Conservation (phyloP, 2,113 vertebrate genomes). For the Sigmodon hispidus region DNA sequence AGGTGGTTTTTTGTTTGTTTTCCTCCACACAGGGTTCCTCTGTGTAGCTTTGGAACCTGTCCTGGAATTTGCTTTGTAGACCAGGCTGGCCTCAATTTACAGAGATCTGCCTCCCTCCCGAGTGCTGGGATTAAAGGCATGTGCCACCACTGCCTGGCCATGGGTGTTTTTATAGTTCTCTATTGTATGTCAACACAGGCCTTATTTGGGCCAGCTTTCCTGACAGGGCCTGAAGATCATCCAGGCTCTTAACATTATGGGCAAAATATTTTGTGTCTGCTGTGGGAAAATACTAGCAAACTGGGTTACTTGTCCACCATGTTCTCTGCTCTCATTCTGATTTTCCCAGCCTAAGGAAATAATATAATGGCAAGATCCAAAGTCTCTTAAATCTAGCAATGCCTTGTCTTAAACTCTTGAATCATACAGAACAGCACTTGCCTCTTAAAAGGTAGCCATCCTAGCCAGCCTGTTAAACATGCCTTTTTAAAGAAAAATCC, state of each 20-base stretch:
- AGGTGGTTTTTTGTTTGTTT: neutral
- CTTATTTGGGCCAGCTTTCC: neutral
- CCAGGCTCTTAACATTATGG: neutral
- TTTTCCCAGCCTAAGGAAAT: neutral
- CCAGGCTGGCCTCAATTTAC: too few species aligned
- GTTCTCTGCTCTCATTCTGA: neutral
- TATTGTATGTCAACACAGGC: neutral
- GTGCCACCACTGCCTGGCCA: too few species aligned
- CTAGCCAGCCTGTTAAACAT: conserved; percentile 59
- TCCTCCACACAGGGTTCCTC: too few species aligned
- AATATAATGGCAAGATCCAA: neutral
- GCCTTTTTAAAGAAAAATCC: neutral
- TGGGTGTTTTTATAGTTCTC: neutral
- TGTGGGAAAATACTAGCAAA: neutral
- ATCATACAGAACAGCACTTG: conserved; percentile 39
- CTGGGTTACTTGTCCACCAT: neutral
- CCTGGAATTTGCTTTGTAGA: too few species aligned
- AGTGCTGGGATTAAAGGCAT: too few species aligned
- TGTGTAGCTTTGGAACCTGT: too few species aligned
- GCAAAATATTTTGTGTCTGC: neutral
- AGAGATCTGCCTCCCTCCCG: too few species aligned
- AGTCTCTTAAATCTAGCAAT: neutral
- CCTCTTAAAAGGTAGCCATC: conserved; percentile 59
- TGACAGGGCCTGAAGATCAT: neutral
- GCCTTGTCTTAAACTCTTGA: conserved; percentile 7